These are phyloP conservation scores for Onychomys torridus DNA, from an alignment of 2,797 vertebrate genomes.

Conservation along the genomic window DNA sequence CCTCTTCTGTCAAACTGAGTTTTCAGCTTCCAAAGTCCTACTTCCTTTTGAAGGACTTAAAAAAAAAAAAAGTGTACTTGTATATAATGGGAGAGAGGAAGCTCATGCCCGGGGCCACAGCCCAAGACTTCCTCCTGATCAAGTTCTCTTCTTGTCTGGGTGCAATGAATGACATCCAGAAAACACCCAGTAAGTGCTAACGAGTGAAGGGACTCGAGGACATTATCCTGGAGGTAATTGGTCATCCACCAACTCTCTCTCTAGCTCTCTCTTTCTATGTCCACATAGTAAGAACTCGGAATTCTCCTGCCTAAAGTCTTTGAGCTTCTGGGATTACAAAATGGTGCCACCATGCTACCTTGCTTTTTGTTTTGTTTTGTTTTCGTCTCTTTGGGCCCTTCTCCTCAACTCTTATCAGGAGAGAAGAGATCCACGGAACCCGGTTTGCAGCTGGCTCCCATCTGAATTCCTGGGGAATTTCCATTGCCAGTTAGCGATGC, in stretches of 20 bases:
- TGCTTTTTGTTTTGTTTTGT: not conserved
- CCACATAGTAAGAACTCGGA: not conserved
- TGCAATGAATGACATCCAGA: not conserved
- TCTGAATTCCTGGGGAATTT: slow-evolving; percentile 15
- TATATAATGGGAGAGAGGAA: not conserved
- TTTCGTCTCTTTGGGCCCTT: not conserved
- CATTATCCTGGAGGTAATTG: not conserved
- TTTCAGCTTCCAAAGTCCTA: slow-evolving; percentile 29
- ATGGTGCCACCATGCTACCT: not conserved
- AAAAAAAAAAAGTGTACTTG: not conserved
- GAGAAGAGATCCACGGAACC: not conserved
- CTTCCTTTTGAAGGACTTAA: not conserved
- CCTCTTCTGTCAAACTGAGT: not conserved
- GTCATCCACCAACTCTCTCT: not conserved
- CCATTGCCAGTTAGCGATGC: not conserved
- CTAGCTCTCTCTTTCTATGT: not conserved
- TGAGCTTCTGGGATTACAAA: not conserved
- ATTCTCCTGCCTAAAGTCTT: not conserved
- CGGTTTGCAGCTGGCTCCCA: not conserved
- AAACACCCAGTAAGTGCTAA: not conserved
- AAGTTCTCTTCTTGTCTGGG: not conserved
- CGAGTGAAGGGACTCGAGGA: not conserved
- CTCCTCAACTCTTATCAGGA: not conserved
- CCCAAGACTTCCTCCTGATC: not conserved
- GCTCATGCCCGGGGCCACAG: not conserved